phyloP scores from a whole-genome alignment of 1,140 invertebrate genomes.

The Atta colombica region DNA sequence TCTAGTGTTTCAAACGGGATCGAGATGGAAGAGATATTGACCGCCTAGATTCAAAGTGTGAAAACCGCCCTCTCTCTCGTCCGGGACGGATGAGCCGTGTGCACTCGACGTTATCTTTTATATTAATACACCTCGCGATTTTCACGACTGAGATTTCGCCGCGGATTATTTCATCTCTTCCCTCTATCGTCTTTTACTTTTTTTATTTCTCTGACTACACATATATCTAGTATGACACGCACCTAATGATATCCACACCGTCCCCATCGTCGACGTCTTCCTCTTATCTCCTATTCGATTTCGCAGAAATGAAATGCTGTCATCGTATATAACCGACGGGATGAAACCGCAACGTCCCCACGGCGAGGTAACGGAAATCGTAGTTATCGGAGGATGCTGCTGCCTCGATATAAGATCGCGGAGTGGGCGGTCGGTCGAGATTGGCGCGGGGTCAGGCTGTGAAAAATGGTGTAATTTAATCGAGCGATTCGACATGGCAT shows the following conservation, averaged over 20 bases:
- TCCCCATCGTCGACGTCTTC: not conserved
- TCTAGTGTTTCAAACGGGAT: constrained; percentile 83
- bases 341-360: constrained; percentile 49
- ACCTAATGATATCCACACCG: constrained; percentile 28
- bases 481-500: constrained; percentile 78
- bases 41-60: constrained; percentile 65
- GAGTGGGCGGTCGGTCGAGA: constrained; percentile 1
- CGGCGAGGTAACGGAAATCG: constrained; percentile 41
- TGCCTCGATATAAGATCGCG: constrained; percentile 2
- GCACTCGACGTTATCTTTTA: constrained; percentile 38
- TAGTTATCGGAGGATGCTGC: constrained; percentile 40
- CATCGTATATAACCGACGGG: constrained; percentile 40
- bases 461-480: constrained; percentile 81
- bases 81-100: not conserved
- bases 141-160: not conserved
- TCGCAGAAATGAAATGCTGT: constrained; percentile 47
- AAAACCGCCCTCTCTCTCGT: constrained; percentile 55
- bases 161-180: not conserved
- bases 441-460: constrained; percentile 55
- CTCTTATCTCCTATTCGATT: constrained; percentile 41
- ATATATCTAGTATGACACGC: constrained; percentile 27
- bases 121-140: constrained; percentile 8
- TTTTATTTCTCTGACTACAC: not conserved
- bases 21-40: constrained; percentile 74
- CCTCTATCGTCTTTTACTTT: not conserved